phyloP scores from a whole-genome alignment of 2,113 vertebrate species.

The Campylomormyrus numenius region DNA sequence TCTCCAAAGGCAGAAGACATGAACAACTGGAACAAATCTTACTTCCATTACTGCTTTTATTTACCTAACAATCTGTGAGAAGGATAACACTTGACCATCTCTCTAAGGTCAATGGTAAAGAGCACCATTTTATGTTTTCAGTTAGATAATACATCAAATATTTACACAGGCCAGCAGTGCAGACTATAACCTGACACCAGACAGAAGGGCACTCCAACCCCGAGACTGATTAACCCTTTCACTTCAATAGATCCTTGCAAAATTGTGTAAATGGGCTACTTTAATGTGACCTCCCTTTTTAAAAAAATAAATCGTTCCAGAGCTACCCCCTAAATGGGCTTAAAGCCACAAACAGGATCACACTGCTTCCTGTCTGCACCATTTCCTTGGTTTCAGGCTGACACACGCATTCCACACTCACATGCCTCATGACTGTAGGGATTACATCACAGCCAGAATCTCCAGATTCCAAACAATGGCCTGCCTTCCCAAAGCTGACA shows the following conservation, averaged over 20 bases:
- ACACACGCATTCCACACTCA: constrained; percentile 30
- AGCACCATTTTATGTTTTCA: constrained; percentile 8
- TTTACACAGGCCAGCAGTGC: constrained; percentile 16
- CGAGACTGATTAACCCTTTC: background rate
- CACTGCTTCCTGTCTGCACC: background rate
- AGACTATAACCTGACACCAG: constrained; percentile 11
- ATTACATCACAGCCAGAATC: constrained; percentile 22
- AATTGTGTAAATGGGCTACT: background rate
- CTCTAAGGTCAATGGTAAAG: constrained; percentile 11
- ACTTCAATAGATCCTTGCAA: background rate
- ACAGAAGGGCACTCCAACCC: background rate
- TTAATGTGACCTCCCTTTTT: background rate
- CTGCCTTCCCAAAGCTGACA: background rate
- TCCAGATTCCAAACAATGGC: background rate
- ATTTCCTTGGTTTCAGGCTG: constrained; percentile 25
- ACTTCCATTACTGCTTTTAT: background rate
- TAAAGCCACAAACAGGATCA: background rate
- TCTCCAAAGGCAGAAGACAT: background rate
- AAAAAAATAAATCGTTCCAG: background rate
- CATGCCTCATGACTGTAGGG: constrained; percentile 22
- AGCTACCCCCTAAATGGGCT: background rate
- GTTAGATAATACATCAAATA: constrained; percentile 19
- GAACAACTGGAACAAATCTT: background rate
- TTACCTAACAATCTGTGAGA: background rate
- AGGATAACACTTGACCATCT: background rate